These are phyloP conservation scores for Tamandua tetradactyla DNA, from an alignment of 2,797 vertebrate species.

Conservation along the genomic window DNA sequence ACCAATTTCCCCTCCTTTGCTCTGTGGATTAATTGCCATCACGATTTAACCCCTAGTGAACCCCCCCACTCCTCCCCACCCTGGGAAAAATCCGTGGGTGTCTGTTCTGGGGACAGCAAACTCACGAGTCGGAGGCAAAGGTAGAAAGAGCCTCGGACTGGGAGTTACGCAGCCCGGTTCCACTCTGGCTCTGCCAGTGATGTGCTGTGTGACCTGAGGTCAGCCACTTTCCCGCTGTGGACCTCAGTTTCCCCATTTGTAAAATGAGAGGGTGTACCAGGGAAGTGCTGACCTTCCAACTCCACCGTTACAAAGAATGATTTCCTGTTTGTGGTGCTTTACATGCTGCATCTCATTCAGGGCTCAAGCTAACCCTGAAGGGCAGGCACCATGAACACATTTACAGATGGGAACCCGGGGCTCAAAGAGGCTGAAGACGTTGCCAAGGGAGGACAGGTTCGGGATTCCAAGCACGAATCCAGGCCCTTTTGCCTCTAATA, in stretches of 20 bases:
- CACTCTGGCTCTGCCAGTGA: background rate
- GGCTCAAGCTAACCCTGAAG: background rate
- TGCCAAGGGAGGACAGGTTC: background rate
- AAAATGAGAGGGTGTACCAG: background rate
- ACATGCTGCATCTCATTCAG: background rate
- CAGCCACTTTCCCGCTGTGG: slow-evolving; percentile 7
- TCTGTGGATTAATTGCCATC: slow-evolving; percentile 56
- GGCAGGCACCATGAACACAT: background rate
- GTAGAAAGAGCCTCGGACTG: background rate
- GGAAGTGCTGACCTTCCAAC: background rate
- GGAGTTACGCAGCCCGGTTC: background rate
- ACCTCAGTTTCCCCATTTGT: background rate
- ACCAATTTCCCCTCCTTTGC: slow-evolving; percentile 43
- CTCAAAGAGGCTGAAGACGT: background rate
- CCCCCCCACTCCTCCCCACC: background rate
- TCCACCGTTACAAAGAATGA: background rate
- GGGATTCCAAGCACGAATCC: background rate
- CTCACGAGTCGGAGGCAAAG: background rate
- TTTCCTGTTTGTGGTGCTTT: background rate
- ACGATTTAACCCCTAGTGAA: background rate
- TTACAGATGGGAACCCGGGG: background rate
- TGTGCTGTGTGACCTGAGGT: background rate
- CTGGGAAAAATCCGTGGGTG: background rate
- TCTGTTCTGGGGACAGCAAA: background rate
- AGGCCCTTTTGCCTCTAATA: background rate